Evolutionary conservation across 2,113 vertebrate species (phyloP), one percentile per base, ranked within the genome.

Genomic region (Brachypteracias leptosomus): DNA sequence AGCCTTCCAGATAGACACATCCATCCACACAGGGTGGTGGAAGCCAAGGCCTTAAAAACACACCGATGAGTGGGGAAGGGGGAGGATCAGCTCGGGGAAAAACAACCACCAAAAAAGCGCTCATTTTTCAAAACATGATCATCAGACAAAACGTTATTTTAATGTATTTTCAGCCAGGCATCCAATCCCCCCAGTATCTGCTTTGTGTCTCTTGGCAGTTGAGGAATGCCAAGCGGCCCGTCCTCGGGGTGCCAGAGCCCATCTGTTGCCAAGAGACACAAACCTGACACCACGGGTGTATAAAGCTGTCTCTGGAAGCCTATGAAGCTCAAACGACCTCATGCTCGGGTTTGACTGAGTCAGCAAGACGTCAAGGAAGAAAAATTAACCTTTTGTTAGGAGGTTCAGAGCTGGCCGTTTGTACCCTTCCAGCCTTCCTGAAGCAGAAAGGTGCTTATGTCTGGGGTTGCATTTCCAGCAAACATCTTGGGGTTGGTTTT

Each of bases 191-290:
- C 77, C 40, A 9, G 58, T 21, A 78, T 62, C 79, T 11, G 49
- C 83, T 94, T 47, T 78, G 95, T 79, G 83, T 86, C 90, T 94
- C 92, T 86, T 81, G 95, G 93, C 95, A 85, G 90, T 10, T 86
- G 26, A 35, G 13, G 90, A 94, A 93, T 85, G 95, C 96, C 96
- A 93, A 55, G 84, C 88, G 35, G 85, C 88, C 90, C 3, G 7
- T 94, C 93, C 96, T 95, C 58, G 2, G 95, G 92, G 95, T 94
- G 93, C 95, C 96, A 96, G 88, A 93, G 72, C 92, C 95, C 62
- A 95, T 93, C 92, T 94, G 96, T 95, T 97, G 96, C 96, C 96
- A 97, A 97, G 96, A 97, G 96, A 96, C 92, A 96, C 95, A 95
- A 93, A 96, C 92, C 90, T 82, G 93, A 90, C 96, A 93, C 24